Conservation (phyloP, 2,888 invertebrate species). For the Cosmorhoe ocellata region DNA sequence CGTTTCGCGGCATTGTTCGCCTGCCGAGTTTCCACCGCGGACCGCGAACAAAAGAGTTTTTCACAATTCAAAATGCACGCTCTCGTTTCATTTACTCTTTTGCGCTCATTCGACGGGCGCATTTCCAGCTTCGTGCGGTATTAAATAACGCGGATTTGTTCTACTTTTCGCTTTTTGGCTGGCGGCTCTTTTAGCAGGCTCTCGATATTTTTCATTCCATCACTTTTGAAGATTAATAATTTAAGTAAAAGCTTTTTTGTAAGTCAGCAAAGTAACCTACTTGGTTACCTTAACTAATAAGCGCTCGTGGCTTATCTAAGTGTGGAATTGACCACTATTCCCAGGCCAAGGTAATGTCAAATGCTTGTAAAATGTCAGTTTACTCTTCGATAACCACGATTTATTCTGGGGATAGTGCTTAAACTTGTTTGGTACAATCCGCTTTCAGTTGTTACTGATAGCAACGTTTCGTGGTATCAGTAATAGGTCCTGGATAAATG, state of each 20-base stretch:
- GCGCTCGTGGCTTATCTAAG: too few relatives aligned
- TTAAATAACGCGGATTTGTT: constrained; percentile 76
- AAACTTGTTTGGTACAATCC: too few relatives aligned
- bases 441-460: too few relatives aligned
- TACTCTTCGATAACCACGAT: too few relatives aligned
- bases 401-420: too few relatives aligned
- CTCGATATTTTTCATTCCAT: constrained; percentile 43
- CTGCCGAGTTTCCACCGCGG: constrained; percentile 66
- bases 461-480: too few relatives aligned
- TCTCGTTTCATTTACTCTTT: constrained; percentile 82
- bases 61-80: constrained; percentile 79
- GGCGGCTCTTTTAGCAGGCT: constrained; percentile 43
- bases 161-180: constrained; percentile 63
- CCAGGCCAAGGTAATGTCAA: too few relatives aligned
- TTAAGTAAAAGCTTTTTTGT: constrained; percentile 21
- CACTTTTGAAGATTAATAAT: constrained; percentile 12
- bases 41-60: constrained; percentile 78
- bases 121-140: constrained; percentile 75
- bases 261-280: not conserved
- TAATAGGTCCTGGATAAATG: too few relatives aligned
- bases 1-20: constrained; percentile 75
- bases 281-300: too few relatives aligned
- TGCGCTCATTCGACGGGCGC: constrained; percentile 75
- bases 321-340: too few relatives aligned
- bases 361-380: too few relatives aligned